Evolutionary conservation across 2,888 invertebrate species (phyloP), one percentile per base, ranked within the genome.

Genomic region (Eristalis intricaria): DNA sequence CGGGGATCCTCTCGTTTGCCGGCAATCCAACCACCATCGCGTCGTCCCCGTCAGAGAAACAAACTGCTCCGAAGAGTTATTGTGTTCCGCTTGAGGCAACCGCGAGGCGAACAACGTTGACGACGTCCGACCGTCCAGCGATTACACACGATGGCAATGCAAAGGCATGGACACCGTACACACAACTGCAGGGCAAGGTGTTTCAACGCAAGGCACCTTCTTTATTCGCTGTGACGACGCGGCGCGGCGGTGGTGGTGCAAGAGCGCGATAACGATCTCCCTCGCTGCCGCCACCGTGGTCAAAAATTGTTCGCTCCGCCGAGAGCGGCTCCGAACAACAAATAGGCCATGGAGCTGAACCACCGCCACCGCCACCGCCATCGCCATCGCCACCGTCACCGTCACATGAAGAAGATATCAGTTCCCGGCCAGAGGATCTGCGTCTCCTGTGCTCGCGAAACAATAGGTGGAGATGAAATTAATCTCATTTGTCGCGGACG

Each of bases 21-120:
- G n/a, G 8, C 26, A 35, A 11, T 7, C 35, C 22, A 38, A 64
- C 65, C 50, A 32, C 58, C 71, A 66, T 19, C 32, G 58, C 71
- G 60, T 19, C 32, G 58, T 43, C 32, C 63, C 58, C 68, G 68
- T 75, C 75, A 64, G 66, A 38, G 50, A 79, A 75, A 79, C 83
- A 87, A 87, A 87, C 78, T 87, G 83, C 78, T 71, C 71, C 84
- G 66, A 87, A 87, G 87, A 87, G 87, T 87, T 87, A 87, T 87
- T 87, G 87, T 87, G 87, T 87, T 87, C 87, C 84, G 87, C 87
- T 87, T 87, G 84, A 87, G 87, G 87, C 87, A 68, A 87, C 68
- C 40, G 65, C 38, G 64, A 65, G 26, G 78, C 74, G 56, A 73
- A 73, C 76, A 78, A 83, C 69, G 63, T 64, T 64, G 40, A 40